Conservation (phyloP, 2,888 invertebrate genomes). For the Lasioglossum villosulum region DNA sequence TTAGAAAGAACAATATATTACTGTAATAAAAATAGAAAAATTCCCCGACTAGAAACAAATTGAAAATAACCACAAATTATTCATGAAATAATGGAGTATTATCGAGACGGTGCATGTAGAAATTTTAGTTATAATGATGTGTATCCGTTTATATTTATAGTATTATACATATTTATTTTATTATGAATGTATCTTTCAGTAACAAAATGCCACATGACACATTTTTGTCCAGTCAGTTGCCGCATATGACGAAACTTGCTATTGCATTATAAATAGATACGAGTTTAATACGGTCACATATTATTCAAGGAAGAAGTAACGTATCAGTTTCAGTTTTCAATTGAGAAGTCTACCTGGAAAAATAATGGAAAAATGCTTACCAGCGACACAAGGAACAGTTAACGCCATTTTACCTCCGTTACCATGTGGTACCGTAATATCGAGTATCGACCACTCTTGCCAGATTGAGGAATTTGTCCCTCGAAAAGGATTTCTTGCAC, state of each 20-base stretch:
- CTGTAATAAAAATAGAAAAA: slow-evolving; percentile 1
- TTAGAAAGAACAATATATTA: neutral
- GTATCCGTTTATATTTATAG: neutral
- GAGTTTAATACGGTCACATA: slow-evolving; percentile 11
- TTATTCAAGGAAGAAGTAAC: neutral
- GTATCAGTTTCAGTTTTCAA: slow-evolving; percentile 6
- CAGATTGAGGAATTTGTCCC: slow-evolving; percentile 55
- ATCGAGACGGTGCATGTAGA: neutral
- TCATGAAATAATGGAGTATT: slow-evolving; percentile 5
- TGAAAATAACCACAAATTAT: slow-evolving; percentile 14
- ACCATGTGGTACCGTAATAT: slow-evolving; percentile 78
- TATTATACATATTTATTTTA: slow-evolving; percentile 8
- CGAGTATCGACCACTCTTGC: slow-evolving; percentile 64
- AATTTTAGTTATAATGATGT: neutral
- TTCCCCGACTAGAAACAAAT: neutral
- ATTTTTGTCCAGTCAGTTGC: slow-evolving; percentile 45
- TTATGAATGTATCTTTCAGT: slow-evolving; percentile 28
- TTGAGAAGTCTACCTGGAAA: slow-evolving; percentile 5
- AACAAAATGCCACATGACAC: slow-evolving; percentile 60
- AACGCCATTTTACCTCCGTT: slow-evolving; percentile 83
- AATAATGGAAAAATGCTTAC: slow-evolving; percentile 76
- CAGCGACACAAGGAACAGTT: slow-evolving; percentile 83
- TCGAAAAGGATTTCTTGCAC: slow-evolving; percentile 55
- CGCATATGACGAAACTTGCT: slow-evolving; percentile 12
- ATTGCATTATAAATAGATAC: slow-evolving; percentile 12